Base-by-base conservation (phyloP, 2,113 vertebrate genomes). In the Indri indri region DNA sequence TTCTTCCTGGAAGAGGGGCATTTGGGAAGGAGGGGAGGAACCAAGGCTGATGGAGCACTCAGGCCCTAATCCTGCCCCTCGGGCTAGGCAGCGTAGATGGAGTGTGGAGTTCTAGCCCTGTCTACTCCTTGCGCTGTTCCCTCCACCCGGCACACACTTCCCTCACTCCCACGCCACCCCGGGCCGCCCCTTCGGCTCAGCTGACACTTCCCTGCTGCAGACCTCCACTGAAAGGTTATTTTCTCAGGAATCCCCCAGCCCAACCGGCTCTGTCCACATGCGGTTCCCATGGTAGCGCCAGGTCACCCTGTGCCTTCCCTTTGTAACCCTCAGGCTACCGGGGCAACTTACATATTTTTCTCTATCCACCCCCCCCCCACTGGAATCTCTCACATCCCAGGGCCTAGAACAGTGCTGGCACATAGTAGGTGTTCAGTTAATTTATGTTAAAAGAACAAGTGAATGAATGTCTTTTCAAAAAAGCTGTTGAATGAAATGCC, bases 371-470 rank as follows among this genome's bases (percentile, higher is more conserved):
- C 8, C 13, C 8, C 13, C 13, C 2, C 1, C 86, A 95, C 34
- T n/a, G 23, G 74, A 37, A 37, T 34, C 30, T 22, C 22, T 73
- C 27, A 50, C 2, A 2, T 45, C 45, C 63, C 52, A 81, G 61
- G 59, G 30, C 32, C 73, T 27, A 57, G 52, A 45, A 57, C 37
- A 80, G 50, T 79, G 27, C 23, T 77, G 59, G 34, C 40, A 14
- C n/a, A 16, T 50, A 74, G 73, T 73, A 85, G 61, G 68, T 71
- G 50, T 37, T 87, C 61, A 73, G 5, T 59, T 68, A 73, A 37
- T 63, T 61, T 93, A 66, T 82, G 40, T 86, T 85, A 86, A 66
- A 84, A 86, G 73, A 50, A 61, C 59, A 57, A 83, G 52, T 17
- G 10, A 59, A 84, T 70, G 34, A 77, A 70, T 52, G 16, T 23